Percentiles rank a stretch among this genome's conserved stretches.
Conservation (phyloP, 2,113 vertebrate genomes). For the Phyllostomus discolor region DNA sequence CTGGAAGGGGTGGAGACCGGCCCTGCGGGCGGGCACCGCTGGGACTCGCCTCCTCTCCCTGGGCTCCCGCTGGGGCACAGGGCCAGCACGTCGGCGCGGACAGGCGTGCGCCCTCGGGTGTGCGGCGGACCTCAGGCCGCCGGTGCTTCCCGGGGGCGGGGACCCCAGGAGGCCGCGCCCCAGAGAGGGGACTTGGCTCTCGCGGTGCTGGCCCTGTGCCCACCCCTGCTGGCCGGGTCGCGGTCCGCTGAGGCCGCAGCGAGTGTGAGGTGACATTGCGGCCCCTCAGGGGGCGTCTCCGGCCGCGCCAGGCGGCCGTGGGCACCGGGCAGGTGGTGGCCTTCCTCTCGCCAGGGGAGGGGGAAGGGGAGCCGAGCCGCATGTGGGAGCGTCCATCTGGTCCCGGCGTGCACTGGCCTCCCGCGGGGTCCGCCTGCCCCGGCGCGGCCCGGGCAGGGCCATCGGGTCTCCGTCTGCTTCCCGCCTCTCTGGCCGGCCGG, state of each 20-base stretch:
- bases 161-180: not conserved
- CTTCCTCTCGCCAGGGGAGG: not conserved
- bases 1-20: not conserved
- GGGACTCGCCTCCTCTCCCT: fast-evolving
- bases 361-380: not conserved
- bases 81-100: not conserved
- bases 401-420: not conserved
- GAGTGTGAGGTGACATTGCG: not conserved
- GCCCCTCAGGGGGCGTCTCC: not conserved
- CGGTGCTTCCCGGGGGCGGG: not conserved
- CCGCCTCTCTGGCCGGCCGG: not conserved
- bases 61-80: not conserved
- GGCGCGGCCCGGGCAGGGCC: not conserved
- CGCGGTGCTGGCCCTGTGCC: not conserved
- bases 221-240: not conserved
- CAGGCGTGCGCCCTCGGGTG: no score
- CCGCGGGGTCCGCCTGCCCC: not conserved
- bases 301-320: not conserved
- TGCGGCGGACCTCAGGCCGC: not conserved
- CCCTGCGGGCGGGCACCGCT: not conserved
- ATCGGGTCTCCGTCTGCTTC: not conserved
- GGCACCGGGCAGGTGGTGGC: not conserved
- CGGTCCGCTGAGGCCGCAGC: not conserved
- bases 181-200: not conserved
- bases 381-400: not conserved